Conservation (phyloP, 2,797 vertebrate genomes). For the Liparis tanakae region DNA sequence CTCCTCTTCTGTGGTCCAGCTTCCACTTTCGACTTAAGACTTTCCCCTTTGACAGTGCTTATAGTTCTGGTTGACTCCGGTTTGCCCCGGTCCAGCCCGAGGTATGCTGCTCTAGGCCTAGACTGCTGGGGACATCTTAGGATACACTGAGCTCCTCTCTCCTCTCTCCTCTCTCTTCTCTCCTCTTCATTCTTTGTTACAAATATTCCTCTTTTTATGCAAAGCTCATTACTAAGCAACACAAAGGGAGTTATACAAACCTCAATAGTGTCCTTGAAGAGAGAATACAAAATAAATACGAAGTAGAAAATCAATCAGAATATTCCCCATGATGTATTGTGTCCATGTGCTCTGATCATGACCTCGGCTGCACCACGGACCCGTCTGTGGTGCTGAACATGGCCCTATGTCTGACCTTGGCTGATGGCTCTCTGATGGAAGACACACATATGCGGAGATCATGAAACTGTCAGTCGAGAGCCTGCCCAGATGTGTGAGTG, state of each 20-base stretch:
- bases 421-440: conserved; percentile 26
- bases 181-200: not conserved
- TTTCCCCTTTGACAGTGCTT: too few species aligned
- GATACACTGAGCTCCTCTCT: too few species aligned
- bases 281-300: not conserved
- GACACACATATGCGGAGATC: conserved; percentile 36
- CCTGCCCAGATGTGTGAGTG: not conserved
- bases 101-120: too few species aligned
- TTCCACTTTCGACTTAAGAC: too few species aligned
- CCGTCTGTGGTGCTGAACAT: conserved; percentile 57
- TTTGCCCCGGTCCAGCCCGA: too few species aligned
- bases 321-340: conserved; percentile 9
- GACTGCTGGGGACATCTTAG: too few species aligned
- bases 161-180: too few species aligned
- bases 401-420: conserved; percentile 28
- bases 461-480: conserved; percentile 31
- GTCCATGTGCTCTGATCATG: not conserved
- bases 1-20: too few species aligned
- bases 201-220: not conserved
- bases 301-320: conserved; percentile 26
- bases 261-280: not conserved
- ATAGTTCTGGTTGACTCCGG: too few species aligned
- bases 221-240: not conserved
- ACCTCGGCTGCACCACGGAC: conserved; percentile 2
- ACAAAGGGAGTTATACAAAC: not conserved